Conservation (phyloP, 2,797 vertebrate species). For the Parauchenoglanis punctatus region DNA sequence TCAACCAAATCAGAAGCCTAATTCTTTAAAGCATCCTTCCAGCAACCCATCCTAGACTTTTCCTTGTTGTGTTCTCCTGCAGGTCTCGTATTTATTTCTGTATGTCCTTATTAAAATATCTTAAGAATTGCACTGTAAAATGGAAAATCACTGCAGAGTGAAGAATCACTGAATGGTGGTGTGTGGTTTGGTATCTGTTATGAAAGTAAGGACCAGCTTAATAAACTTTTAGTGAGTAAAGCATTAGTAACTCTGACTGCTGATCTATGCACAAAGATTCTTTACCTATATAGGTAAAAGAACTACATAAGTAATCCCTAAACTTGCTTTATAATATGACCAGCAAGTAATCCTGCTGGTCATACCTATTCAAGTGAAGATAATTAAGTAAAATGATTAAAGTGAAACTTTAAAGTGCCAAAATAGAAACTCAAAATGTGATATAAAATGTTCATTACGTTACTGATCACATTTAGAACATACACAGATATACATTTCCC, state of each 20-base stretch:
- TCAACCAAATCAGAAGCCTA: background rate
- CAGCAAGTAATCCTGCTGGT: too few species aligned
- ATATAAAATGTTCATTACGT: background rate
- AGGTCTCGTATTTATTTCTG: slow-evolving; percentile 53
- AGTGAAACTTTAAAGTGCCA: background rate
- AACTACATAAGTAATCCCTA: background rate
- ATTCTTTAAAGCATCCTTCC: slow-evolving; percentile 1
- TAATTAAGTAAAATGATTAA: background rate
- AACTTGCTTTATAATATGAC: background rate
- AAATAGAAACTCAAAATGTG: background rate
- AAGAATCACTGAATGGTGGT: background rate
- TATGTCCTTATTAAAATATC: background rate
- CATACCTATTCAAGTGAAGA: background rate
- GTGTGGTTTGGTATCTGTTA: background rate
- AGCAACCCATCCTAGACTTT: slow-evolving; percentile 32
- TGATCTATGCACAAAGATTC: background rate
- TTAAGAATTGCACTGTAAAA: background rate
- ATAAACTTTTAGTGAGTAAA: background rate
- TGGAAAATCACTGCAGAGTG: background rate
- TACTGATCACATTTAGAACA: background rate
- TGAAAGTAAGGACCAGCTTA: background rate
- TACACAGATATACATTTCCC: background rate
- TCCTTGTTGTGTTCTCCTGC: slow-evolving; percentile 57
- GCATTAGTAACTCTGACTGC: background rate
- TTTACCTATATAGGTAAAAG: background rate